Conservation (phyloP, 2,113 vertebrate genomes). For the Sinocyclocheilus rhinocerous region DNA sequence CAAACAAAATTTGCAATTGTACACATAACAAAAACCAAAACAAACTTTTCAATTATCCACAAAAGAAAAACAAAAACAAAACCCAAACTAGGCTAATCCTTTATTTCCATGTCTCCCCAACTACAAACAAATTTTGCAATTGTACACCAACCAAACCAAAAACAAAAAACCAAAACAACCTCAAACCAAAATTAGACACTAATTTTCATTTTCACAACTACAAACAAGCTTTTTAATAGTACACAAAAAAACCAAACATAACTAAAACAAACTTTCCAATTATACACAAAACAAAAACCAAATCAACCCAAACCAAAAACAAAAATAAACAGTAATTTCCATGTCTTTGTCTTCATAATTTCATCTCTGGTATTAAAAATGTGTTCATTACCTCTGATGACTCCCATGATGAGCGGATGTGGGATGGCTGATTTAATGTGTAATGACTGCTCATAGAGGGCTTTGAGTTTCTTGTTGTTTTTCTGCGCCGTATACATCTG, state of each 20-base stretch:
- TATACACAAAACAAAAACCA: background rate
- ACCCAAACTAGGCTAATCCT: too few relatives aligned
- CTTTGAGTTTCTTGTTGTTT: conserved; percentile 99
- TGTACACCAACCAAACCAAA: too few relatives aligned
- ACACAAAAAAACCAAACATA: background rate
- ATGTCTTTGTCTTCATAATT: background rate
- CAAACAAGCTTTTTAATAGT: too few relatives aligned
- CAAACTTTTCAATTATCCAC: too few relatives aligned
- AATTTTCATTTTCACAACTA: too few relatives aligned
- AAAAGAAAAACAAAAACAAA: too few relatives aligned
- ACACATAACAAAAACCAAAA: too few relatives aligned
- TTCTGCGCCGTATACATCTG: conserved; percentile 99
- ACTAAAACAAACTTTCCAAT: background rate
- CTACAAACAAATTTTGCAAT: too few relatives aligned
- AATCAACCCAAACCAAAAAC: background rate
- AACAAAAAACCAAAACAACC: background rate
- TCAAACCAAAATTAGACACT: background rate
- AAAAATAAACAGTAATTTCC: background rate
- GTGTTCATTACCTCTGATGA: conserved; percentile 89
- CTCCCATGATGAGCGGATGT: conserved; percentile 98
- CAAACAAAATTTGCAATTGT: too few relatives aligned
- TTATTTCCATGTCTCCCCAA: too few relatives aligned
- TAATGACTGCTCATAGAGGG: conserved; percentile 97
- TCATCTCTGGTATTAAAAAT: background rate
- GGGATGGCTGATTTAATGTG: conserved; percentile 99